Conservation (phyloP, 2,888 invertebrate species). For the Vanessa cardui region DNA sequence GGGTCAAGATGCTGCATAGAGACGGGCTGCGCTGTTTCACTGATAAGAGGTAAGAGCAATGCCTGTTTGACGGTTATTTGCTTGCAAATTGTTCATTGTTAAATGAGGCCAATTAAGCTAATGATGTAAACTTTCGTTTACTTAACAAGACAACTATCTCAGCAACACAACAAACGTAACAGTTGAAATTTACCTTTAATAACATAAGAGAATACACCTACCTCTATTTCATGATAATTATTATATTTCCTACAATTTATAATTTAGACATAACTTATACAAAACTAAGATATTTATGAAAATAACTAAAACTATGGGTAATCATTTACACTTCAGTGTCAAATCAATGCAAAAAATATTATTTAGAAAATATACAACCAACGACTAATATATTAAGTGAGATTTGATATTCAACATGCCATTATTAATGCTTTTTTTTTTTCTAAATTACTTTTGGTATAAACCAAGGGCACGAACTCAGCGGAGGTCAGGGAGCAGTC, state of each 20-base stretch:
- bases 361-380: no score
- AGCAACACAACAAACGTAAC: no score
- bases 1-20: not conserved
- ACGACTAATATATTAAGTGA: not conserved
- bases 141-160: not conserved
- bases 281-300: no score
- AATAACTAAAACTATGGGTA: no score
- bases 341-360: no score
- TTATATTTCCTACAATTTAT: no score
- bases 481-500: slow-evolving; percentile 26
- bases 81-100: not conserved
- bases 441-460: not conserved
- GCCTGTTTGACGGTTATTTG: not conserved
- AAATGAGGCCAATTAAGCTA: not conserved
- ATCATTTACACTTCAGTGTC: no score
- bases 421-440: not conserved
- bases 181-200: no score
- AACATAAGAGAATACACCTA: no score
- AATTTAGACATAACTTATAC: no score
- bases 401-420: not conserved
- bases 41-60: not conserved
- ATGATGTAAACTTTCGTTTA: not conserved
- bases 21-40: not conserved
- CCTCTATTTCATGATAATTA: no score
- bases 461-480: not conserved